phyloP scores from a whole-genome alignment of 2,113 vertebrate genomes.

The Microcebus tavaratra region DNA sequence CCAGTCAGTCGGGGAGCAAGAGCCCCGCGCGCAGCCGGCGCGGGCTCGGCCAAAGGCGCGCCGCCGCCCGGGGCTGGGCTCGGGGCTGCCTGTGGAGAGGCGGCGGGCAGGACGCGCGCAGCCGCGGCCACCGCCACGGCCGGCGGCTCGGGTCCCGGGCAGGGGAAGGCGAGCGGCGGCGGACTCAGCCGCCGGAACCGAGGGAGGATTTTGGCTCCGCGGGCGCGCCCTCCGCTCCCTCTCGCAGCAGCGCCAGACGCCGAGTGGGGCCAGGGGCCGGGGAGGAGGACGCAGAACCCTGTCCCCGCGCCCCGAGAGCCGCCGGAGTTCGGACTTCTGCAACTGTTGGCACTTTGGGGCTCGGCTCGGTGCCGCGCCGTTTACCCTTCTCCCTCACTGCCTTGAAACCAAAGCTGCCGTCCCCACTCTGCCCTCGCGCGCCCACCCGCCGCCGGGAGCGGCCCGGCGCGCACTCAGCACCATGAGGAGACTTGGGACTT shows the following conservation, averaged over 20 bases:
- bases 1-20: slow-evolving; percentile 81
- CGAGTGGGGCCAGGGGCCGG: not conserved
- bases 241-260: not conserved
- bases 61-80: slow-evolving; percentile 63
- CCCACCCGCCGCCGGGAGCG: slow-evolving; percentile 44
- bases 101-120: not conserved
- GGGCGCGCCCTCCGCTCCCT: slow-evolving; percentile 56
- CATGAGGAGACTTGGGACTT: slow-evolving; percentile 86
- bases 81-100: not conserved
- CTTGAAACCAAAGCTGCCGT: not conserved
- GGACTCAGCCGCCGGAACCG: not conserved
- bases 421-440: not conserved
- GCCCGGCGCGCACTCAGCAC: slow-evolving; percentile 63
- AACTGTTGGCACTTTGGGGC: slow-evolving; percentile 55
- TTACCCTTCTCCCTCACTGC: not conserved
- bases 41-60: slow-evolving; percentile 64
- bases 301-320: not conserved
- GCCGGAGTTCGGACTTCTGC: slow-evolving; percentile 61
- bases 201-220: slow-evolving; percentile 51
- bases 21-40: slow-evolving; percentile 67
- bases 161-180: not conserved
- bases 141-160: slow-evolving; percentile 20
- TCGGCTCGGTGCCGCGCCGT: not conserved
- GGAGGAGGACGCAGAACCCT: not conserved
- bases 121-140: not conserved